A percentile compares a stretch with the other conserved stretches of the same genome.
Conservation (phyloP, 2,888 invertebrate genomes). For the Phorcus lineatus region DNA sequence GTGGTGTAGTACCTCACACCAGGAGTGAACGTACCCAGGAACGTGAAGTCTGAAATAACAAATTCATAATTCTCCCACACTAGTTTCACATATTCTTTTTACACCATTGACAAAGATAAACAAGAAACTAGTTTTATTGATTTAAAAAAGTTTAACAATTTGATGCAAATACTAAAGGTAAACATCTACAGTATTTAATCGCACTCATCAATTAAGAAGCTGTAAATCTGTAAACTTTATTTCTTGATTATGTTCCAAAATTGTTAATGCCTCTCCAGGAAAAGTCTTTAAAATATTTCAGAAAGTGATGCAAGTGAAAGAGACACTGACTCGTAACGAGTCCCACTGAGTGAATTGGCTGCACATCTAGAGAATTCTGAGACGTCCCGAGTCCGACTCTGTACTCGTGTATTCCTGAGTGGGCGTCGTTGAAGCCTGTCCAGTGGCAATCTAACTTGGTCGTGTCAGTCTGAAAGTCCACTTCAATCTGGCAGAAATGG, state of each 20-base stretch:
- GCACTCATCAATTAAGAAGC: too few species aligned
- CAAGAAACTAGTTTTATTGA: too few species aligned
- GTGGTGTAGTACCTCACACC: conserved; percentile 27
- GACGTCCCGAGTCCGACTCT: conserved; percentile 20
- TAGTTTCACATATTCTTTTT: too few species aligned
- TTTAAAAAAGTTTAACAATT: too few species aligned
- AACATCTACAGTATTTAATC: too few species aligned
- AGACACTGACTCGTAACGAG: not conserved
- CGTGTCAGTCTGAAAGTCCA: conserved; percentile 8
- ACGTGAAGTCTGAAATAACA: conserved; percentile 7
- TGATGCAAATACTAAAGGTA: too few species aligned
- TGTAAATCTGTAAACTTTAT: too few species aligned
- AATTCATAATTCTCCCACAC: too few species aligned
- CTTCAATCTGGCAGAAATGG: not conserved
- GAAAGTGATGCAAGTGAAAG: not conserved
- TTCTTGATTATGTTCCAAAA: too few species aligned
- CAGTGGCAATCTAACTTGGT: not conserved
- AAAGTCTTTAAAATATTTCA: too few species aligned
- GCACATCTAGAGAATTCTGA: not conserved
- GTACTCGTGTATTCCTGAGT: conserved; percentile 3
- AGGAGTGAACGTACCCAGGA: not conserved
- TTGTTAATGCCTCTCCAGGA: too few species aligned
- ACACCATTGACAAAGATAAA: too few species aligned
- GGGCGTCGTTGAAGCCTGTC: conserved; percentile 20
- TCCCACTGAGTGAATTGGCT: conserved; percentile 2